Conservation (phyloP, 2,797 vertebrate species). For the Molossus alvarezi region DNA sequence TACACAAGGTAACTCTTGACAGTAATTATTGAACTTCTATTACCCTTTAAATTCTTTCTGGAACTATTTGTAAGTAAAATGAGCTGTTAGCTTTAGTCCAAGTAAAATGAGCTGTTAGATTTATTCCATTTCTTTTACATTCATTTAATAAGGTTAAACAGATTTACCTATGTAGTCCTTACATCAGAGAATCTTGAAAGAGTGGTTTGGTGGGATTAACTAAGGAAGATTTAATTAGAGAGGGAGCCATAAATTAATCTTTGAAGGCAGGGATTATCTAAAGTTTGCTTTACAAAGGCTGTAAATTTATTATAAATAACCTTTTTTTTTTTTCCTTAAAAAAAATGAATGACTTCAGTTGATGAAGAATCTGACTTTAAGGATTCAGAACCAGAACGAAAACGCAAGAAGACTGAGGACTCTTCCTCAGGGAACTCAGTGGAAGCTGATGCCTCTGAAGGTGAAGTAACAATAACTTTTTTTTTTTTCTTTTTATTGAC, state of each 20-base stretch:
- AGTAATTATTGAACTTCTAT: conserved; percentile 22
- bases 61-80: conserved; percentile 24
- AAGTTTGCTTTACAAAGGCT: conserved; percentile 6
- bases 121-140: neutral
- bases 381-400: conserved; percentile 81
- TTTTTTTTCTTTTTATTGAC: neutral
- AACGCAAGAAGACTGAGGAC: conserved; percentile 82
- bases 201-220: conserved; percentile 16
- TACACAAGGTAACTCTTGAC: conserved; percentile 16
- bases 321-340: neutral
- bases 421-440: conserved; percentile 67
- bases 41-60: conserved; percentile 34
- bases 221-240: conserved; percentile 39
- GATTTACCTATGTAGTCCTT: conserved; percentile 37
- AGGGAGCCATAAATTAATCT: conserved; percentile 57
- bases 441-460: conserved; percentile 77
- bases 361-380: conserved; percentile 80
- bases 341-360: conserved; percentile 74
- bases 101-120: conserved; percentile 30
- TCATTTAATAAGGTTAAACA: conserved; percentile 30
- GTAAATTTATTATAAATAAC: conserved; percentile 57
- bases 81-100: conserved; percentile 4
- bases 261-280: conserved; percentile 1
- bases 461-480: conserved; percentile 77
- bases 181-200: neutral